Base-by-base conservation (phyloP, 2,888 invertebrate genomes). In the Phanerotoma sp. region DNA sequence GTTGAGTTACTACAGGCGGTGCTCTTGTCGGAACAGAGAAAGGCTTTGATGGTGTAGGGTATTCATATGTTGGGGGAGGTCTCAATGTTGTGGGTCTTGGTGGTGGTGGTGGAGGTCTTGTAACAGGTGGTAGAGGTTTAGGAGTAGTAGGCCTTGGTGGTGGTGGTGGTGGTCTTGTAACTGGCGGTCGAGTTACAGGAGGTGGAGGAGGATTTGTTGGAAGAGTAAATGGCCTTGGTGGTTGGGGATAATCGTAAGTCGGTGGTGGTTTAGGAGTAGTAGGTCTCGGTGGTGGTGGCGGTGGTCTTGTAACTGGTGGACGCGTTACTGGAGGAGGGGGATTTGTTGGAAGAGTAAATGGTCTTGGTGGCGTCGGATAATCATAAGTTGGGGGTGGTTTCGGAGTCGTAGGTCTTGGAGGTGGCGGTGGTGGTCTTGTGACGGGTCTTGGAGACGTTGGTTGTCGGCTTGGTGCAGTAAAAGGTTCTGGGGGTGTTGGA, bases 221-320 rank as follows among this genome's bases (percentile, higher is more conserved):
- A 35, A 40, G 16, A 3, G 38, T 16, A 28, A 35, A 38, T 18
- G 59, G 51, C 3, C 35, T 18, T 4, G 16, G 38, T 3, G 53
- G 57, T 15, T 32, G 41, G 21, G 38, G 54, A 42, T 33, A 32
- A 9, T 2, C n/a, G 10, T 54, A 41, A 30, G 38, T 9, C 10
- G 11, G 55, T 9, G 10, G 15, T 6, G 60, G 55, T 16, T 58
- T 41, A 20, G 50, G 37, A 32, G 60, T 45, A 13, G 63, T 68
- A 3, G 79, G 80, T 10, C 78, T 70, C 62, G 75, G 57, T 15
- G 69, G 63, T 49, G 65, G 58, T 38, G 60, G 57, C 13, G 60
- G 48, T 21, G 56, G 50, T 44, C 56, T 48, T 16, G 54, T 28
- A 5, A 57, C 37, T 20, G 48, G 52, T 38, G 42, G 37, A n/a